These are phyloP conservation scores for Pollenia labialis DNA, from an alignment of 2,888 invertebrate genomes.

Conservation along the genomic window DNA sequence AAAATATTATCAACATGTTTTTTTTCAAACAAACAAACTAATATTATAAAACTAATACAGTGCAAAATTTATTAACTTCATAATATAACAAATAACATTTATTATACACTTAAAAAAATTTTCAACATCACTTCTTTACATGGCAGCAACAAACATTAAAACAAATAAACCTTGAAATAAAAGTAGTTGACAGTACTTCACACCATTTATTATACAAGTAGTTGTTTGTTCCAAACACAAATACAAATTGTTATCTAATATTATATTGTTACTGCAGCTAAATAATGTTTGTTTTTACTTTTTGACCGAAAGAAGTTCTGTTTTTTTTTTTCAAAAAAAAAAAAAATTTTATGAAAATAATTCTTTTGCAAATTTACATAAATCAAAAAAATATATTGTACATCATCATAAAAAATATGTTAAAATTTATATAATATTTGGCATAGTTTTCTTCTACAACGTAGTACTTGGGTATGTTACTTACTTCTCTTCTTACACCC, in stretches of 20 bases:
- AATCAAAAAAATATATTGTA: slow-evolving; percentile 29
- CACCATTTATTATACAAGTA: slow-evolving; percentile 27
- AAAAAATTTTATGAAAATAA: slow-evolving; percentile 17
- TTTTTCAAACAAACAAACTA: background rate
- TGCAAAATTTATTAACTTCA: no score
- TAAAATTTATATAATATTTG: slow-evolving; percentile 57
- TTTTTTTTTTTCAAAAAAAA: slow-evolving; percentile 8
- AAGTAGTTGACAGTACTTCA: slow-evolving; percentile 26
- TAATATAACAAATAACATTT: background rate
- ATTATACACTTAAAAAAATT: slow-evolving; percentile 32
- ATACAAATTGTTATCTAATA: background rate
- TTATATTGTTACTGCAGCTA: slow-evolving; percentile 30
- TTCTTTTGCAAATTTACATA: slow-evolving; percentile 43
- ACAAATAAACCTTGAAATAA: background rate
- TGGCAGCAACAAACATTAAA: background rate
- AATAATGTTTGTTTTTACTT: slow-evolving; percentile 4
- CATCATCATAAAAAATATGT: slow-evolving; percentile 55
- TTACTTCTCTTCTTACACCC: slow-evolving; percentile 52
- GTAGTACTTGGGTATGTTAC: slow-evolving; percentile 71
- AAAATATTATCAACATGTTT: background rate
- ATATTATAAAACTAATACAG: slow-evolving; percentile 1
- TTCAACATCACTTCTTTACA: slow-evolving; percentile 18
- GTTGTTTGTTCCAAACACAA: slow-evolving; percentile 40
- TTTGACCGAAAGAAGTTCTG: background rate
- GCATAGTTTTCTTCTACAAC: slow-evolving; percentile 67